Evolutionary conservation across 2,888 invertebrate species (phyloP).

Genomic region (Mantis religiosa): DNA sequence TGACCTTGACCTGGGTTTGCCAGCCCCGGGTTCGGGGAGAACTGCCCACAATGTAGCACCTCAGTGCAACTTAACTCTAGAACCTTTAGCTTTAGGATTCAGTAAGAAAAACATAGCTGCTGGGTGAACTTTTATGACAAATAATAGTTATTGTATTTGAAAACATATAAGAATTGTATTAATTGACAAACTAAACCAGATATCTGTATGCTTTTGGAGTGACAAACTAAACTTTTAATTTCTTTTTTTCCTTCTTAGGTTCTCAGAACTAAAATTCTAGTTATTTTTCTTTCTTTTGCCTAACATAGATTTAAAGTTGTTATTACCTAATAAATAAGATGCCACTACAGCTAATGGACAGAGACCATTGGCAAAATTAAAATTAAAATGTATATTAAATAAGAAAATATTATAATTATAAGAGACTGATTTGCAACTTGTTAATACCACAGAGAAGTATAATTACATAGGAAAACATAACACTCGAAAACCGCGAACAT

Average conservation of each 20-base stretch:
- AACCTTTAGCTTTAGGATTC: not conserved
- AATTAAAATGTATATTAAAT: no score
- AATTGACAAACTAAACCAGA: not conserved
- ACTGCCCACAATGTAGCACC: not conserved
- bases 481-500: not conserved
- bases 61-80: not conserved
- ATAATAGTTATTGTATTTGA: not conserved
- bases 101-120: not conserved
- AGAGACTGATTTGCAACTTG: not conserved
- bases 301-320: not conserved
- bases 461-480: not conserved
- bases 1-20: not conserved
- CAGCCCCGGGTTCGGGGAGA: not conserved
- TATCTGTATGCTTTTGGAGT: not conserved
- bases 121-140: not conserved
- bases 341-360: not conserved
- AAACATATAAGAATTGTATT: conserved; percentile 39
- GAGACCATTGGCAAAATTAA: not conserved
- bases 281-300: not conserved
- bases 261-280: not conserved
- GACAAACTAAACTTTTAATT: not conserved
- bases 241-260: no score
- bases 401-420: not conserved
- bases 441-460: no score
- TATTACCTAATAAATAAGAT: not conserved